Percentiles rank a stretch among this genome's conserved stretches.
Evolutionary conservation across 2,888 invertebrate genomes (phyloP).

Genomic region (Gnatocerus cornutus): DNA sequence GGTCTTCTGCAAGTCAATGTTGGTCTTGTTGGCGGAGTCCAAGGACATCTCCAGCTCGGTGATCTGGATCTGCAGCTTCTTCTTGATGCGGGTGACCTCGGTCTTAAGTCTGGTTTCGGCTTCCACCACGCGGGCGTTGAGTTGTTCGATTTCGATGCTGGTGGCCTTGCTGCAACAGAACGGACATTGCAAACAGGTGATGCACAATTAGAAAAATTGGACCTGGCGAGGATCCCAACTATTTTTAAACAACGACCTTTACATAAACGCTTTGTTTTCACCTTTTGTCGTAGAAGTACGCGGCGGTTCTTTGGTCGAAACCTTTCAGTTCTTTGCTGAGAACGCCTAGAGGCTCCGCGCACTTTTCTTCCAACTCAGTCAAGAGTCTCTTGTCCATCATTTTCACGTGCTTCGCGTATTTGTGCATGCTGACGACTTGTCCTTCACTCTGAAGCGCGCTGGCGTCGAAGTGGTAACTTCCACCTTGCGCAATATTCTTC

Average conservation of each 20-base stretch:
- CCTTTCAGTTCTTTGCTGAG: constrained; percentile 78
- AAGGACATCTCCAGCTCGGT: constrained; percentile 97
- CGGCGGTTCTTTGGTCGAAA: constrained; percentile 77
- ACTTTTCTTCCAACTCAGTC: constrained; percentile 73
- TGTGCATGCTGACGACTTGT: constrained; percentile 60
- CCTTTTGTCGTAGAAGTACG: constrained; percentile 79
- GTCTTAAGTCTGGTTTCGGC: constrained; percentile 97
- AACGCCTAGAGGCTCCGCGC: constrained; percentile 75
- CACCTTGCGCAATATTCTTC: constrained; percentile 72
- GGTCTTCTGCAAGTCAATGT: constrained; percentile 97
- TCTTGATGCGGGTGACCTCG: constrained; percentile 97
- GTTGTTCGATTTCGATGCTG: constrained; percentile 97
- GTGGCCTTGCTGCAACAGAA: constrained; percentile 88
- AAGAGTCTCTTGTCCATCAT: constrained; percentile 70
- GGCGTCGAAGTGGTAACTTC: constrained; percentile 71
- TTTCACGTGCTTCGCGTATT: constrained; percentile 65
- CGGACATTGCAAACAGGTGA: constrained; percentile 31
- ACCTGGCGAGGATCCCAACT: constrained; percentile 23
- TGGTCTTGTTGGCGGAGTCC: constrained; percentile 98
- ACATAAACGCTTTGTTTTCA: constrained; percentile 65
- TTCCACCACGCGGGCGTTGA: constrained; percentile 95
- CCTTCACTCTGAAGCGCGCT: constrained; percentile 45
- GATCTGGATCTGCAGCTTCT: constrained; percentile 98
- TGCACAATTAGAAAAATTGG: constrained; percentile 9
- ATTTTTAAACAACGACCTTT: constrained; percentile 33